Conservation (phyloP, 2,113 vertebrate genomes). For the Ornithorhynchus anatinus region DNA sequence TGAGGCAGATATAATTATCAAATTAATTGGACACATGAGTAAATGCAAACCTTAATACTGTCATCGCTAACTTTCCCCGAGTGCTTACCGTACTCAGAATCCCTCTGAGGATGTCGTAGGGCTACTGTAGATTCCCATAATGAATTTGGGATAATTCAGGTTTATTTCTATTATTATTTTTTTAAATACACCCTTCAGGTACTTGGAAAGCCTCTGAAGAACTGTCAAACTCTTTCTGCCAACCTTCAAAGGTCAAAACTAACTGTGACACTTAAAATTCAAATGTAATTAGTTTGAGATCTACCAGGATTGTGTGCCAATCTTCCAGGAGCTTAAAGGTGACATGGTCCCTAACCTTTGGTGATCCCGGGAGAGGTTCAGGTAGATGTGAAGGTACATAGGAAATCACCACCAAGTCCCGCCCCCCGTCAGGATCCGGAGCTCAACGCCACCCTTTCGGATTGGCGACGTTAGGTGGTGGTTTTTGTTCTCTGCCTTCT, state of each 20-base stretch:
- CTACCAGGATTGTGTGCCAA: slow-evolving; percentile 70
- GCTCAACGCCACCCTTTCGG: not conserved
- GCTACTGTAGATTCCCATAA: too few relatives aligned
- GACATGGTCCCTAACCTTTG: slow-evolving; percentile 65
- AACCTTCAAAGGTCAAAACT: slow-evolving; percentile 72
- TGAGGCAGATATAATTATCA: slow-evolving; percentile 20
- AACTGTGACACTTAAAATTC: slow-evolving; percentile 69
- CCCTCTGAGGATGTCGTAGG: too few relatives aligned
- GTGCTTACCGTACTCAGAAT: too few relatives aligned
- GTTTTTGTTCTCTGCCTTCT: not conserved
- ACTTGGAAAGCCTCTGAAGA: slow-evolving; percentile 33
- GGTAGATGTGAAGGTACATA: slow-evolving; percentile 65
- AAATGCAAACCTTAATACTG: slow-evolving; percentile 4
- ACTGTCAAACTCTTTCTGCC: slow-evolving; percentile 65
- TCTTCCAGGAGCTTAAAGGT: slow-evolving; percentile 68
- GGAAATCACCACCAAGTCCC: slow-evolving; percentile 40
- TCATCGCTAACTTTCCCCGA: too few relatives aligned
- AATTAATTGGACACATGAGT: slow-evolving; percentile 22
- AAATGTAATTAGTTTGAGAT: slow-evolving; percentile 77
- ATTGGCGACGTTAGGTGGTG: slow-evolving; percentile 3
- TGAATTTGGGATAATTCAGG: too few relatives aligned
- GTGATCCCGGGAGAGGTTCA: slow-evolving; percentile 61
- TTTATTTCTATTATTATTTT: too few relatives aligned
- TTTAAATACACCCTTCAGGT: slow-evolving; percentile 23
- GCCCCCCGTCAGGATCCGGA: slow-evolving; percentile 3